These are phyloP conservation scores for Aptenodytes patagonicus DNA, from an alignment of 2,113 vertebrate species.

Conservation along the genomic window DNA sequence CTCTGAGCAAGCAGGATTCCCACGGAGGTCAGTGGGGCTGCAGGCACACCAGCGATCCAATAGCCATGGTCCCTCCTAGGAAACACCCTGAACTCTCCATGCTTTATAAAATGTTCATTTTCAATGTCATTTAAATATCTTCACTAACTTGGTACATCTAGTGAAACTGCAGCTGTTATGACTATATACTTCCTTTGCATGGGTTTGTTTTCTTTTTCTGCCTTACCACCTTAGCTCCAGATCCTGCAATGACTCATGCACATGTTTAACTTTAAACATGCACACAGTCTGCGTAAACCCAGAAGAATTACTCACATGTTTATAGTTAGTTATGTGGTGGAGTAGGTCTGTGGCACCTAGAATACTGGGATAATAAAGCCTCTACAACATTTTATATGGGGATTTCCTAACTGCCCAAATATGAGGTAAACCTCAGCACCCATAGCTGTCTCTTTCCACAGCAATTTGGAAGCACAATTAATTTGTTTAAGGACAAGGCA, in stretches of 20 bases:
- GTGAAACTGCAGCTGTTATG: neutral
- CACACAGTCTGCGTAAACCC: neutral
- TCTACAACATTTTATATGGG: neutral
- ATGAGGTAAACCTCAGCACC: neutral
- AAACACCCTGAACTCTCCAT: neutral
- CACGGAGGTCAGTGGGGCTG: neutral
- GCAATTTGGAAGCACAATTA: neutral
- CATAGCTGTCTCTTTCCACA: neutral
- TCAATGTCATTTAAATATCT: neutral
- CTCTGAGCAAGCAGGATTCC: neutral
- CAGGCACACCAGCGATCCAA: neutral
- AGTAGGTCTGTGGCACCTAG: neutral
- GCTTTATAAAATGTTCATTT: neutral
- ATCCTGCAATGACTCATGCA: conserved; percentile 12
- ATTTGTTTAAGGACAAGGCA: neutral
- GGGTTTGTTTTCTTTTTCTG: neutral
- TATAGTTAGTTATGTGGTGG: neutral
- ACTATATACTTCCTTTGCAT: neutral
- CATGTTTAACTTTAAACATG: neutral
- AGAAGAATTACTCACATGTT: conserved; percentile 19
- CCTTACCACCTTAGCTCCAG: neutral
- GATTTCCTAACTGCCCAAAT: neutral
- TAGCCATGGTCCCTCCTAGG: neutral
- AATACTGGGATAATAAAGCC: neutral
- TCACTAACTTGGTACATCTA: neutral